Evolutionary conservation across 2,797 vertebrate species (phyloP).

Genomic region (Enteromius viviparus): DNA sequence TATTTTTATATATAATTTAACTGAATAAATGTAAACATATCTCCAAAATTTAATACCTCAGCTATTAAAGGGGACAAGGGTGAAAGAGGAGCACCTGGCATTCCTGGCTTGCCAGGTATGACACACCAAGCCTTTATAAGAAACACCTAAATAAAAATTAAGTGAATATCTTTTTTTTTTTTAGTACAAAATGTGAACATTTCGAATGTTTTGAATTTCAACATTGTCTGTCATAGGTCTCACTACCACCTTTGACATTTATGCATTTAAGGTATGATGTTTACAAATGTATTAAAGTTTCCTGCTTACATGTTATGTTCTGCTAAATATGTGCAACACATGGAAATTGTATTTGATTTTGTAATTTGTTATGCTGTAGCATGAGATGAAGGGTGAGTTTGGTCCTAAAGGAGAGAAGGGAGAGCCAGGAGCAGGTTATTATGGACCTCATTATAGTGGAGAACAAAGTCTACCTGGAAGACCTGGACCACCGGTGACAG

Average conservation of each 20-base stretch:
- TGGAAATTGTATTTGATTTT: neutral
- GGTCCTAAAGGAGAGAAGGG: slow-evolving; percentile 88
- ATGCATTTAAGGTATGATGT: slow-evolving; percentile 68
- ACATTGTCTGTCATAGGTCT: slow-evolving; percentile 59
- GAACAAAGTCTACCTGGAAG: slow-evolving; percentile 72
- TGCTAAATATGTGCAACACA: neutral
- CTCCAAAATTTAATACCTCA: slow-evolving; percentile 35
- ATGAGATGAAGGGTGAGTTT: slow-evolving; percentile 82
- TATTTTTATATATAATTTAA: no score
- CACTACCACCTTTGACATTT: slow-evolving; percentile 65
- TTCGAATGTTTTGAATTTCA: slow-evolving; percentile 23
- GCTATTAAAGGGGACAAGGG: slow-evolving; percentile 88
- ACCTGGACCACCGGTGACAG: slow-evolving; percentile 79
- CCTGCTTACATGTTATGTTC: neutral
- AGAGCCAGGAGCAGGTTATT: slow-evolving; percentile 79
- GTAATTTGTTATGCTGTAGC: slow-evolving; percentile 59
- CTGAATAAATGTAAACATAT: neutral
- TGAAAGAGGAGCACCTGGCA: slow-evolving; percentile 76
- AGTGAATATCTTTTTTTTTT: neutral
- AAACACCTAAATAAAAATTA: neutral
- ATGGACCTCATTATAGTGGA: slow-evolving; percentile 73
- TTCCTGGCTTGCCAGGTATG: slow-evolving; percentile 82
- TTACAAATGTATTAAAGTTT: neutral
- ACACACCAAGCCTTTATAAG: neutral
- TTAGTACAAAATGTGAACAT: neutral